A percentile compares a stretch with the other conserved stretches of the same genome.
Conservation (phyloP, 1,140 invertebrate genomes). For the Heliconius melpomene region DNA sequence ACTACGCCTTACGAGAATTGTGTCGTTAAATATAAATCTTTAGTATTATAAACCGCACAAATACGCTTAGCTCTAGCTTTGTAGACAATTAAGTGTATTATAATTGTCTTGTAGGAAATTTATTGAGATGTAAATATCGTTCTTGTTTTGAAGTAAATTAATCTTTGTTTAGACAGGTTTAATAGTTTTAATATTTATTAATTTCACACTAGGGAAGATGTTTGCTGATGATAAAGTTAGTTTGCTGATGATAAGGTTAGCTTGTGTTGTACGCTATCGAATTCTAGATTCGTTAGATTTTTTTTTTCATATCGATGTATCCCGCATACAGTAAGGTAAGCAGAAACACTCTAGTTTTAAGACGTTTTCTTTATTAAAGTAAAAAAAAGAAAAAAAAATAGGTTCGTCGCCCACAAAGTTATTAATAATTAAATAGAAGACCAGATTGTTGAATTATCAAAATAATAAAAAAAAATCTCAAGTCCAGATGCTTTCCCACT, state of each 20-base stretch:
- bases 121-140: neutral
- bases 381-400: too few relatives aligned
- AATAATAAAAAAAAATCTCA: too few relatives aligned
- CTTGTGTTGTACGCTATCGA: neutral
- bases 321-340: too few relatives aligned
- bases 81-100: neutral
- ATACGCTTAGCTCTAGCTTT: constrained; percentile 3
- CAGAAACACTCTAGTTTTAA: too few relatives aligned
- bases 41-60: constrained; percentile 4
- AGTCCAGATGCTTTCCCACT: too few relatives aligned
- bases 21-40: constrained; percentile 10
- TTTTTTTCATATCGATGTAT: too few relatives aligned
- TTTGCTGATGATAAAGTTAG: neutral
- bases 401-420: too few relatives aligned
- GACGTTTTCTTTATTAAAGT: too few relatives aligned
- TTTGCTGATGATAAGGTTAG: neutral
- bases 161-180: neutral
- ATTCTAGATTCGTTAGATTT: neutral
- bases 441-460: too few relatives aligned
- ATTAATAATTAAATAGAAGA: too few relatives aligned
- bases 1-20: neutral
- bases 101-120: constrained; percentile 8
- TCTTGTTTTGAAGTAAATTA: constrained; percentile 11
- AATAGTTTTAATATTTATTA: neutral
- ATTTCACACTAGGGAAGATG: neutral